These are phyloP conservation scores for Eurystomus gularis DNA, from an alignment of 2,113 vertebrate genomes.

Conservation along the genomic window DNA sequence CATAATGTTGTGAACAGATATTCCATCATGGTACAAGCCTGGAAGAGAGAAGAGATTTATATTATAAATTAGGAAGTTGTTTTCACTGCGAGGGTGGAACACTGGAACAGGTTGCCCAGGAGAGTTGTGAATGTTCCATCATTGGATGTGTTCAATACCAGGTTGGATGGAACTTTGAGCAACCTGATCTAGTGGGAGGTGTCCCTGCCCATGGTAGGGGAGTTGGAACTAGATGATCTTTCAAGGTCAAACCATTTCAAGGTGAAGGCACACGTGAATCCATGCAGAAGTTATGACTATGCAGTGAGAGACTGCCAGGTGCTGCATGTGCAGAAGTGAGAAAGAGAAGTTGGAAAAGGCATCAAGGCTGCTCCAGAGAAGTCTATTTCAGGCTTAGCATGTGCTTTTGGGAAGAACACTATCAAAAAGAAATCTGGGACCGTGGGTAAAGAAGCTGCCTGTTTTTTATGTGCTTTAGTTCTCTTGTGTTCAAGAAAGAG, in stretches of 20 bases:
- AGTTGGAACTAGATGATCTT: too few species aligned
- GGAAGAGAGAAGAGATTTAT: too few species aligned
- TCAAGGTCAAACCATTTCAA: too few species aligned
- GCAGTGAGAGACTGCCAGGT: not conserved
- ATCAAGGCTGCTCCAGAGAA: not conserved
- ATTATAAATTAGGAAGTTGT: too few species aligned
- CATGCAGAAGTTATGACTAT: not conserved
- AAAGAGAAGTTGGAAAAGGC: not conserved
- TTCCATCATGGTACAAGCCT: not conserved
- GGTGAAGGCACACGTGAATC: not conserved
- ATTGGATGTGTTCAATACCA: too few species aligned
- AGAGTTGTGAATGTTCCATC: too few species aligned
- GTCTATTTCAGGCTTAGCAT: not conserved
- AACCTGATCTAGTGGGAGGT: too few species aligned
- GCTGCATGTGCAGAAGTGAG: rapidly evolving
- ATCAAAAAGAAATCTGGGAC: not conserved
- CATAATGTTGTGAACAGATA: not conserved
- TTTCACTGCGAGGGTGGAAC: too few species aligned
- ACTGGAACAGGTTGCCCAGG: too few species aligned
- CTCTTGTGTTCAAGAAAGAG: not conserved
- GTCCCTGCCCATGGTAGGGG: too few species aligned
- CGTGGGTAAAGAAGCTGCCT: not conserved
- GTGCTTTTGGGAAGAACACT: not conserved
- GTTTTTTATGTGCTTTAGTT: not conserved
- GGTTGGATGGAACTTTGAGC: too few species aligned